These are phyloP conservation scores for Papilio protenor DNA, from an alignment of 2,888 invertebrate genomes.

Conservation along the genomic window DNA sequence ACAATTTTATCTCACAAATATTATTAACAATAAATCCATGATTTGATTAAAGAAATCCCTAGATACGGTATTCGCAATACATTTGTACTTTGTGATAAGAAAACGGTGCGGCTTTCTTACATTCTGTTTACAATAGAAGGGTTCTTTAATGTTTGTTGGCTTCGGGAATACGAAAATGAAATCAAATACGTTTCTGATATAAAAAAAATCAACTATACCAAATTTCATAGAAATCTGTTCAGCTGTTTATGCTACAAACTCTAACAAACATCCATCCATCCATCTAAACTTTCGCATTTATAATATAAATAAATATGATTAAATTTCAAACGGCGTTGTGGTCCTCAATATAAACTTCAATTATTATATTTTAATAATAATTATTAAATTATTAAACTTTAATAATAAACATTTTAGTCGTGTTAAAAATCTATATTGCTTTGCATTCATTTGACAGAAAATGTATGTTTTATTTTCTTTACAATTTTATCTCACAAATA, in stretches of 20 bases:
- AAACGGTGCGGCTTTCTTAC: slow-evolving; percentile 12
- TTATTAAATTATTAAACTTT: neutral
- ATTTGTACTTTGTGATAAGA: slow-evolving; percentile 4
- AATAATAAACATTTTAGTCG: neutral
- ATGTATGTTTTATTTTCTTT: neutral
- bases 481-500: neutral
- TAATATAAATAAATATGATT: too few relatives aligned
- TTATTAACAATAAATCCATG: neutral
- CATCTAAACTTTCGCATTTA: too few relatives aligned
- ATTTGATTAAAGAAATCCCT: slow-evolving; percentile 7
- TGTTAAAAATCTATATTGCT: neutral
- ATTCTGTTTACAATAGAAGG: slow-evolving; percentile 27
- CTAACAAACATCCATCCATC: too few relatives aligned
- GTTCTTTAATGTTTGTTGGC: slow-evolving; percentile 1
- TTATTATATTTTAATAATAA: neutral
- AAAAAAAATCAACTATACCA: neutral
- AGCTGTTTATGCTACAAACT: too few relatives aligned
- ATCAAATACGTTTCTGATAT: slow-evolving; percentile 10
- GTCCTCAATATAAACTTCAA: neutral
- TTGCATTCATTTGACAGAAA: neutral
- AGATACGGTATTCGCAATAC: slow-evolving; percentile 5
- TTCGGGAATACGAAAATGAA: slow-evolving; percentile 32
- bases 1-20: neutral
- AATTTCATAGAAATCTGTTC: too few relatives aligned
- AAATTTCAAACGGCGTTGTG: too few relatives aligned